Evolutionary conservation across 2,113 vertebrate species (phyloP), one percentile per base, ranked within the genome.

Genomic region (Tiliqua scincoides): DNA sequence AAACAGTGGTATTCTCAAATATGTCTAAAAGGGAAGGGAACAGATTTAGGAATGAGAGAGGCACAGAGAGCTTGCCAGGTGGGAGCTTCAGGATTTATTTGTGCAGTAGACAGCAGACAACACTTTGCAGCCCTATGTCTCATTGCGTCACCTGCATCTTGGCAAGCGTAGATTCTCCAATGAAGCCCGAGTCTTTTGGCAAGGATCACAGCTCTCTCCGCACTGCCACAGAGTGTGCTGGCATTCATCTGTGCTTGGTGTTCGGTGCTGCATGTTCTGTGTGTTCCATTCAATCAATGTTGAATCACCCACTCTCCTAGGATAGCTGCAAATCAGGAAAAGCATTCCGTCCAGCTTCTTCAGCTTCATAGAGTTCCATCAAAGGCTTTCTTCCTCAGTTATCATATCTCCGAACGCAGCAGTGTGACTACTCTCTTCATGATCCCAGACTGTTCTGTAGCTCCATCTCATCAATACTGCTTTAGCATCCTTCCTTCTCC

Each of bases 111-210:
- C 65, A 85, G 54, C 54, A 73, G 79, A 59, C 2, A 80, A 59
- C 40, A 3, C 20, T 71, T 67, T 6, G 40, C 71, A 76, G 67
- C 59, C 30, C 37, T 30, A 54, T 0, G 0, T 27, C 40, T 73
- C 79, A 78, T 77, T 81, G 77, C 1, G 0, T 52, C 72, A 68
- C 27, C 59, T 32, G 30, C 89, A 63, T n/a, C 25, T 78, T 52
- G 43, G 21, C 6, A 52, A 21, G 0, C 0, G 52, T 68, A 48
- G 83, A 35, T 52, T 72, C 35, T 0, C 0, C 8, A 2, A 57
- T 40, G 73, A n/a, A 87, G 62, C 73, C 54, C 21, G 0, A 0
- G 21, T 27, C 23, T 20, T 40, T 63, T 70, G 68, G 35, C 2
- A 0, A 0, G 72, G 25, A 17, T 43, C 37, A 62, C n/a, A 67